Conservation (phyloP, 2,797 vertebrate genomes). For the Limnodromus scolopaceus region DNA sequence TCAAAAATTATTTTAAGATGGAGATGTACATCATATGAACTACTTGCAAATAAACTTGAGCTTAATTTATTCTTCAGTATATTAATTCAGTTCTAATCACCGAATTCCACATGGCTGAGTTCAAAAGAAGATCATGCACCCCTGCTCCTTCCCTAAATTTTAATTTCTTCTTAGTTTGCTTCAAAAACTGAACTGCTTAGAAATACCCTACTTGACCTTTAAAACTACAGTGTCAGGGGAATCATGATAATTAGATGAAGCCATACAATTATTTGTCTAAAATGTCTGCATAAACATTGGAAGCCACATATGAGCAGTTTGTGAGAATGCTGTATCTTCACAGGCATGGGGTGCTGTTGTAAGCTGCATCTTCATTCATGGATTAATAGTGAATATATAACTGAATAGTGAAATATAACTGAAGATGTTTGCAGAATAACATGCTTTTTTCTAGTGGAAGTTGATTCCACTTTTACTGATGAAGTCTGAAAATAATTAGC, state of each 20-base stretch:
- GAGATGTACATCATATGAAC: constrained; percentile 24
- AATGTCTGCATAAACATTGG: not conserved
- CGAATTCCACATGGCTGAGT: constrained; percentile 60
- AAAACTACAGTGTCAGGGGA: constrained; percentile 3
- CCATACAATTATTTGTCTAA: not conserved
- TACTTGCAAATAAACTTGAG: constrained; percentile 26
- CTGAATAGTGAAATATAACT: not conserved
- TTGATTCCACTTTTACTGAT: not conserved
- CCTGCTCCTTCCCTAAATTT: constrained; percentile 9
- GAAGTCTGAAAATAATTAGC: not conserved
- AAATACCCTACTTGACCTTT: constrained; percentile 42
- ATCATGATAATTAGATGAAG: not conserved
- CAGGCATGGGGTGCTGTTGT: not conserved
- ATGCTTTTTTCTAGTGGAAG: not conserved
- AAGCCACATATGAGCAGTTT: not conserved
- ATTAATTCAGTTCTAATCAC: constrained; percentile 68
- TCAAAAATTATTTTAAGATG: not conserved
- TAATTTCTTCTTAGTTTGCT: constrained; percentile 33
- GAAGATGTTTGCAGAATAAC: not conserved
- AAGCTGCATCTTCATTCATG: not conserved
- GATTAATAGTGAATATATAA: not conserved
- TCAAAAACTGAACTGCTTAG: constrained; percentile 22
- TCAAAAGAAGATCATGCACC: constrained; percentile 52
- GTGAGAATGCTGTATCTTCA: not conserved
- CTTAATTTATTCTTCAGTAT: constrained; percentile 55